phyloP scores from a whole-genome alignment of 2,888 invertebrate genomes.

The Zonitis immaculata region DNA sequence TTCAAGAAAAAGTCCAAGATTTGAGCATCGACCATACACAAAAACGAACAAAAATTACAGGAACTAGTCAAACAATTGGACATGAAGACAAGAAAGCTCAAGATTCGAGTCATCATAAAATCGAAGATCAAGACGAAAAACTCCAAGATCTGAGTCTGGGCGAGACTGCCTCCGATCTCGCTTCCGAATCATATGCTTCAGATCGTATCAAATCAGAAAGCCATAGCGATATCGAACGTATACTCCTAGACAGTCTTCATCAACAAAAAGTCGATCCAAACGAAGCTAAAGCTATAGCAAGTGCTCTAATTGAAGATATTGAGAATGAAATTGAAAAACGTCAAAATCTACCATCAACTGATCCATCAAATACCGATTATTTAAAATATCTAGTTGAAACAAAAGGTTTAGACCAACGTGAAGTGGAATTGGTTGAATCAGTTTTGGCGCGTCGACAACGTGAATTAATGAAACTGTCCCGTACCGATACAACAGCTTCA shows the following conservation, averaged over 20 bases:
- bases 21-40: slow-evolving; percentile 24
- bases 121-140: too few relatives aligned
- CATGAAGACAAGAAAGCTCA: too few relatives aligned
- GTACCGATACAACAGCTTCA: slow-evolving; percentile 51
- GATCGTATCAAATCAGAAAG: slow-evolving; percentile 45
- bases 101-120: too few relatives aligned
- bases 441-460: slow-evolving; percentile 50
- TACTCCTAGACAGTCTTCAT: slow-evolving; percentile 45
- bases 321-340: slow-evolving; percentile 53
- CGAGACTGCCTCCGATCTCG: too few relatives aligned
- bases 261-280: slow-evolving; percentile 49
- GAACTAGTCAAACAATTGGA: too few relatives aligned
- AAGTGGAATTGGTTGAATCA: slow-evolving; percentile 51
- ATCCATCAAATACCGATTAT: slow-evolving; percentile 39
- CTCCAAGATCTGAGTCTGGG: too few relatives aligned
- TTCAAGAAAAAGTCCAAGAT: slow-evolving; percentile 43
- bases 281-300: slow-evolving; percentile 52
- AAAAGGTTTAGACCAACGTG: slow-evolving; percentile 49
- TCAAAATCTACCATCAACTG: slow-evolving; percentile 22
- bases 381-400: slow-evolving; percentile 47
- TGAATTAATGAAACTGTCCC: slow-evolving; percentile 45
- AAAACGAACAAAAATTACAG: too few relatives aligned
- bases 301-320: slow-evolving; percentile 52
- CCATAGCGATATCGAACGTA: slow-evolving; percentile 46
- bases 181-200: slow-evolving; percentile 40